Conservation (phyloP, 2,113 vertebrate species). For the Panthera tigris region DNA sequence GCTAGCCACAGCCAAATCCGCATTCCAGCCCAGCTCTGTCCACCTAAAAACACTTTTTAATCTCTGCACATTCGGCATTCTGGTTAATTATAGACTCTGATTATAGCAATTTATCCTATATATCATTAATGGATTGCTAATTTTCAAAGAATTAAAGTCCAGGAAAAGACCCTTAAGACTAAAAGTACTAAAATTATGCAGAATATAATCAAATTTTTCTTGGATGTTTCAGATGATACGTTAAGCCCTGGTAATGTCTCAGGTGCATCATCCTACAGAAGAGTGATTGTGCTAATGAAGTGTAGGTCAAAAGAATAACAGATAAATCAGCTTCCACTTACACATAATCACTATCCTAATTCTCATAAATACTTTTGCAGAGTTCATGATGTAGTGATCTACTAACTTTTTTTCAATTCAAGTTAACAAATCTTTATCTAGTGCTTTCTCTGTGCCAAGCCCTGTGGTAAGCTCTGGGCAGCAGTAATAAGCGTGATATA, state of each 20-base stretch:
- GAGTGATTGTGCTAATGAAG: conserved; percentile 68
- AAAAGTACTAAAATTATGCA: conserved; percentile 52
- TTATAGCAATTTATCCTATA: conserved; percentile 36
- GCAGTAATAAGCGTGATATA: conserved; percentile 55
- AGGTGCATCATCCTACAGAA: conserved; percentile 47
- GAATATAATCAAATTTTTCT: conserved; percentile 53
- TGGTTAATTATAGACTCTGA: conserved; percentile 47
- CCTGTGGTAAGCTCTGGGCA: conserved; percentile 55
- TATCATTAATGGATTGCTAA: conserved; percentile 51
- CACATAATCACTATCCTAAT: conserved; percentile 59
- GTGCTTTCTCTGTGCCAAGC: conserved; percentile 55
- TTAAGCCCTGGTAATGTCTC: conserved; percentile 42
- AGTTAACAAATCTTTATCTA: conserved; percentile 76
- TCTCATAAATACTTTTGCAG: conserved; percentile 68
- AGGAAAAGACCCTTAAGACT: conserved; percentile 35
- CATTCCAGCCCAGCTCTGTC: not conserved
- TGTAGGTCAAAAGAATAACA: conserved; percentile 67
- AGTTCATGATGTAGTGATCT: conserved; percentile 69
- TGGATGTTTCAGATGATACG: conserved; percentile 28
- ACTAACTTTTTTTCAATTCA: conserved; percentile 54
- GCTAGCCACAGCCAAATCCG: not conserved
- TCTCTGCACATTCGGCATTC: not conserved
- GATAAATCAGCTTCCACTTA: conserved; percentile 71
- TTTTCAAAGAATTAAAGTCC: conserved; percentile 64
- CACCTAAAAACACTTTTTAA: conserved; percentile 3